Base-by-base conservation (phyloP, 2,888 invertebrate species). In the Aporophyla lueneburgensis region DNA sequence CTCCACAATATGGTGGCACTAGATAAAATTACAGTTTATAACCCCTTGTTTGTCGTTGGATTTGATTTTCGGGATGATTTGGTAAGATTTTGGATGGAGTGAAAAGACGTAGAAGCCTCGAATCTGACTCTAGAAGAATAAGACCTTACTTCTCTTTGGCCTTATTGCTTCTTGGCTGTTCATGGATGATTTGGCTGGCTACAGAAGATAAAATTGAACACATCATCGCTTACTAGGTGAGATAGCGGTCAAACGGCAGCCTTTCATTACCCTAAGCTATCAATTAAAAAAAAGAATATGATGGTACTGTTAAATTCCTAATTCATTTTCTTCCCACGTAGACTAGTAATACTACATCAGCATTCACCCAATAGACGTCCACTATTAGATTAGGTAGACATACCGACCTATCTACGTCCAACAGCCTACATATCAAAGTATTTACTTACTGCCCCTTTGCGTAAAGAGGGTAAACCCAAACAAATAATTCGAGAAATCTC, bases 1-100 rank as follows among this genome's bases (percentile, higher is more conserved):
- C 67, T 72, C 75, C 70, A 74, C 78, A 81, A 84, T 87, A 83
- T 85, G 84, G 81, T 61, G 74, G 80, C 72, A 76, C 85, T 86
- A 89, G 89, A 90, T 89, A 88, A 86, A 61, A 84, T 86, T 86
- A 85, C 86, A 84, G 79, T 87, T 90, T 90, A 87, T 90, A 86
- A 85, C 86, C 79, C 81, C 77, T 78, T 76, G 72, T 84, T 81
- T 75, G 81, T 75, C 70, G 80, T 71, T 74, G 54, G 66, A 76
- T 82, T 78, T 46, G 40, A 72, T 84, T 84, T 80, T 83, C 27
- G 65, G 78, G 71, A 56, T 66, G 68, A 67, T 62, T 72, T 40
- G 53, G 19, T 59, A 46, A 24, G n/a, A 61, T 58, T 84, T 70
- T 59, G 16, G 67, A 21, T 1, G 33, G 21, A n/a, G 40, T 5